Evolutionary conservation across 2,888 invertebrate species (phyloP).

Genomic region (Myopa tessellatipennis): DNA sequence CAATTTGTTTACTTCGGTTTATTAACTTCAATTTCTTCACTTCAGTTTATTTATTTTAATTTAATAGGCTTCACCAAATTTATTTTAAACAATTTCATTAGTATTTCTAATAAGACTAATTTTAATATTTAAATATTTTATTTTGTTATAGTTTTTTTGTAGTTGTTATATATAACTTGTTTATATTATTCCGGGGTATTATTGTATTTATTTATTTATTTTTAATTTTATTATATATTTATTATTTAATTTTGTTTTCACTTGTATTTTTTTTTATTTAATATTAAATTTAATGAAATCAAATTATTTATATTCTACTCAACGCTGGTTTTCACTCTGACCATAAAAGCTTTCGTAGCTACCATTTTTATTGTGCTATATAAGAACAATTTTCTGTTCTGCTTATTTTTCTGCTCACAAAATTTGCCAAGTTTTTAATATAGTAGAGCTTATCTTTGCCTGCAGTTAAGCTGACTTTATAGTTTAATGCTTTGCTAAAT

Average conservation of each 20-base stretch:
- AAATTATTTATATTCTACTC: neutral
- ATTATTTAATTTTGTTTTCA: constrained; percentile 33
- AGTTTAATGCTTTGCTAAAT: too few species aligned
- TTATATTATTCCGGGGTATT: too few species aligned
- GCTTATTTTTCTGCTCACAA: too few species aligned
- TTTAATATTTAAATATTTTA: too few species aligned
- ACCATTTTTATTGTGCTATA: neutral
- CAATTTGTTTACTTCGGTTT: neutral
- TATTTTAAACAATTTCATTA: constrained; percentile 39
- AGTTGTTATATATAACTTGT: constrained; percentile 19
- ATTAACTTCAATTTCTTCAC: too few species aligned
- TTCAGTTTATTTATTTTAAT: too few species aligned
- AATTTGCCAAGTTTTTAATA: too few species aligned
- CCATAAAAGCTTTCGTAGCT: neutral
- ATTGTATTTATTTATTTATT: neutral
- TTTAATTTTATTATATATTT: constrained; percentile 29
- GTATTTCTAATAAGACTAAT: too few species aligned
- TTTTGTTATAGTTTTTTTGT: constrained; percentile 34
- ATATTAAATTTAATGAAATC: constrained; percentile 44
- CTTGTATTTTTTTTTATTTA: constrained; percentile 13
- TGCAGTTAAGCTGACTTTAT: too few species aligned
- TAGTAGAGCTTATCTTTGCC: too few species aligned
- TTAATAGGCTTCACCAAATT: neutral
- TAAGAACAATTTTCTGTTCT: neutral
- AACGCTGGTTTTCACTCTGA: neutral